Base-by-base conservation (phyloP, 2,113 vertebrate species). In the Hassar affinis region DNA sequence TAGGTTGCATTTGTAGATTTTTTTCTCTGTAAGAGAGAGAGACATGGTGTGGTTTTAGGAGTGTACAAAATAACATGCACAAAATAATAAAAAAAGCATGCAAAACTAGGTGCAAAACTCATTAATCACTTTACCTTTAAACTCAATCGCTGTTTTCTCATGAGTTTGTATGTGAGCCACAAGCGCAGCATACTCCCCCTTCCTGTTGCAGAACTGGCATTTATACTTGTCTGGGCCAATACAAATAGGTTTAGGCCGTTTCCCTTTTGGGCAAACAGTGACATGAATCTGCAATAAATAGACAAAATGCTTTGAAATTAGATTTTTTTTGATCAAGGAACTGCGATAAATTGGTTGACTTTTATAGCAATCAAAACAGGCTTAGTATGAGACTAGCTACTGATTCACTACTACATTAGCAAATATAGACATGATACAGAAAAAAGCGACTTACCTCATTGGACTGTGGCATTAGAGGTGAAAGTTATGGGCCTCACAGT, bases 141-240 rank as follows among this genome's bases (percentile, higher is more conserved):
- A 71, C 45, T 71, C 68, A 71, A 71, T 47, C 11, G 68, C 68
- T 71, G 68, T 47, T n/a, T 71, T 71, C 38, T 71, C 68, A 47
- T 71, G 68, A n/a, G 68, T 71, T n/a, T 71, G 68, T 47, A 71
- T 15, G 22, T 71, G 68, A 47, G 68, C 68, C 20, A 71, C 68
- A 71, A 71, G 68, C 11, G 38, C 68, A n/a, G 68, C 68, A 47
- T 71, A 71, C 22, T 71, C 68, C 11, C 68, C 68, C 22, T 45
- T 47, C 38, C 68, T 71, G 68, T 45, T 71, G 68, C 68, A 71
- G 68, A 71, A 71, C 68, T 47, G 38, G 68, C 68, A 71, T 47
- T 71, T 71, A 71, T 71, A 71, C 68, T 71, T 45, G 22, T 45
- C 38, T 14, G 68, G 38, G 68, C 68, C 38, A 47, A n/a, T 71